Evolutionary conservation across 2,113 vertebrate species (phyloP).

Genomic region (Nanorana parkeri): DNA sequence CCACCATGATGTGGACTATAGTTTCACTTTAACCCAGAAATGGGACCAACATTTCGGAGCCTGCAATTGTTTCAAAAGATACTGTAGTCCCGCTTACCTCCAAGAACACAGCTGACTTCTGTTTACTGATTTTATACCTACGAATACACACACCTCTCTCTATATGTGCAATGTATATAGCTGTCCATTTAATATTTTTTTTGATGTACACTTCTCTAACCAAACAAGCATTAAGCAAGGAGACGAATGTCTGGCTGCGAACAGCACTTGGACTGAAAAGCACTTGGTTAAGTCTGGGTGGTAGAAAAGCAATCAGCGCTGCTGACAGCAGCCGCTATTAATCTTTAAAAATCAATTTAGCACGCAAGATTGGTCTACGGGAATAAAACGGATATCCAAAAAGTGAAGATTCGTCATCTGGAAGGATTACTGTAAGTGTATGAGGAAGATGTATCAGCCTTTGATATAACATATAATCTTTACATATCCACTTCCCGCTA

Average conservation of each 20-base stretch:
- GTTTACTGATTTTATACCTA: too few relatives aligned
- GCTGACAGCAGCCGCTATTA: slow-evolving; percentile 14
- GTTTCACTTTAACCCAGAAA: too few relatives aligned
- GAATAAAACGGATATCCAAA: slow-evolving; percentile 31
- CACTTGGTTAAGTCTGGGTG: slow-evolving; percentile 28
- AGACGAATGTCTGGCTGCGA: neutral
- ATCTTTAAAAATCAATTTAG: slow-evolving; percentile 28
- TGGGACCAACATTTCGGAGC: too few relatives aligned
- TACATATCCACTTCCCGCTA: neutral
- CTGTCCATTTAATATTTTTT: too few relatives aligned
- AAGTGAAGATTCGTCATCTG: slow-evolving; percentile 35
- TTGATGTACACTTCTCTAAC: neutral
- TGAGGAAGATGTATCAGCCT: slow-evolving; percentile 34
- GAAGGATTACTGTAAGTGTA: slow-evolving; percentile 19
- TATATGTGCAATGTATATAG: too few relatives aligned
- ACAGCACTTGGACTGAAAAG: neutral
- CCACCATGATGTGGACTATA: too few relatives aligned
- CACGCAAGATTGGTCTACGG: slow-evolving; percentile 3
- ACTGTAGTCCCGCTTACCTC: too few relatives aligned
- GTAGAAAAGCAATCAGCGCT: slow-evolving; percentile 17
- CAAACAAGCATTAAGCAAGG: neutral
- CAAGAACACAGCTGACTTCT: too few relatives aligned
- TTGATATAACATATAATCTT: slow-evolving; percentile 17
- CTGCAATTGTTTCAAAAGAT: too few relatives aligned
- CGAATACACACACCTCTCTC: too few relatives aligned